Conservation (phyloP, 2,797 vertebrate species). For the Falco cherrug region DNA sequence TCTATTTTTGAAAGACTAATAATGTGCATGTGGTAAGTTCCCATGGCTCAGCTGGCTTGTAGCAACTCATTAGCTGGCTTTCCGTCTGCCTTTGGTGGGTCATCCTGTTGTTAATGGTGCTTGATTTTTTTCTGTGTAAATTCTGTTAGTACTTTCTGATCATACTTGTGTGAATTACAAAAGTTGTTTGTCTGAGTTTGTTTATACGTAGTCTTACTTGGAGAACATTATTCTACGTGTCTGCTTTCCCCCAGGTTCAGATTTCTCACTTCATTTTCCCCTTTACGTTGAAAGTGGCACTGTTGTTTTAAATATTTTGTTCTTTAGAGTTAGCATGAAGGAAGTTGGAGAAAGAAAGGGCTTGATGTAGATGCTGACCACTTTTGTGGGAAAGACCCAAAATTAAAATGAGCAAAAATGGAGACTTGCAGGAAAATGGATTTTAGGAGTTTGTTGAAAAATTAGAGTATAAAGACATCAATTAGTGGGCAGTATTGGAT, state of each 20-base stretch:
- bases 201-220: not conserved
- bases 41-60: constrained; percentile 1
- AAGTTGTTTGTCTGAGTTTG: not conserved
- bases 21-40: not conserved
- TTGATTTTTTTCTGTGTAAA: constrained; percentile 1
- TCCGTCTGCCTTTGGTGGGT: not conserved
- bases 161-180: not conserved
- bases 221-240: not conserved
- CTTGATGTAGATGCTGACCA: not conserved
- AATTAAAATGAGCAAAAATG: not conserved
- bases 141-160: not conserved
- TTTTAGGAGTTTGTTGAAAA: not conserved
- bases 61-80: constrained; percentile 7
- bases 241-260: not conserved
- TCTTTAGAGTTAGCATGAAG: not conserved
- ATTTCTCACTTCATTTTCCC: not conserved
- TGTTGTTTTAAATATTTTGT: not conserved
- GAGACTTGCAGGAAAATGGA: not conserved
- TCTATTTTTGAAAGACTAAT: constrained; percentile 10
- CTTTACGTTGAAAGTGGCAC: not conserved
- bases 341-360: not conserved
- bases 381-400: not conserved
- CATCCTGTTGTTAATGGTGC: not conserved
- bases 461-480: not conserved
- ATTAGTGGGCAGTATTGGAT: not conserved